Evolutionary conservation across 2,113 vertebrate species (phyloP).

Genomic region (Drymodes brunneopygia): DNA sequence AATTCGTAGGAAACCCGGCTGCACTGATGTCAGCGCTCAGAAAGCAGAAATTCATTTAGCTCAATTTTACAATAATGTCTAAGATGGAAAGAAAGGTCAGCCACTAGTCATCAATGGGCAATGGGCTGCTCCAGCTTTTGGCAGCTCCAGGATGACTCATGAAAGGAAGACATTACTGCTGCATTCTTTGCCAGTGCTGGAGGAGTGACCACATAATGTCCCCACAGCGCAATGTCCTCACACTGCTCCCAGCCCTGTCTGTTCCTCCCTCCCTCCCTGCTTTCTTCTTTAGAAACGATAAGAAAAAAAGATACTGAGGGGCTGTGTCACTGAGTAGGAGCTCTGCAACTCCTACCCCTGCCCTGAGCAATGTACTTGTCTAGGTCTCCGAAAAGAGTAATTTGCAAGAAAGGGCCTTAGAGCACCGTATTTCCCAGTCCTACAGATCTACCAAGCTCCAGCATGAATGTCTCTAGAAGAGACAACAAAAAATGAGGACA

Average conservation of each 20-base stretch:
- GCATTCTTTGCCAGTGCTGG: not conserved
- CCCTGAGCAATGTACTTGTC: not conserved
- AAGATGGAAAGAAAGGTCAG: slow-evolving; percentile 16
- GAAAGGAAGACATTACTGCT: not conserved
- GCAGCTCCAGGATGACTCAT: not conserved
- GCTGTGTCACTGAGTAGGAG: not conserved
- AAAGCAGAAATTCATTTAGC: not conserved
- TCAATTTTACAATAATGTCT: not conserved
- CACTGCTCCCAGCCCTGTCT: not conserved
- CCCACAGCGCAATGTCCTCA: not conserved
- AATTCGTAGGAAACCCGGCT: not conserved
- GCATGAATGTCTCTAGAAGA: not conserved
- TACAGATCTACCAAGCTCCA: not conserved
- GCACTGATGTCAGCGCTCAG: not conserved
- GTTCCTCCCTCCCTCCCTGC: not conserved
- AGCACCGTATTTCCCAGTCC: rapidly evolving
- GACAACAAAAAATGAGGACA: not conserved
- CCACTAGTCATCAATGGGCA: not conserved
- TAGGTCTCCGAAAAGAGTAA: not conserved
- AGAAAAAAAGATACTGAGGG: not conserved
- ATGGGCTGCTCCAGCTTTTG: not conserved
- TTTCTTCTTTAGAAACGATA: not conserved
- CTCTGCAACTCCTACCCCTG: not conserved
- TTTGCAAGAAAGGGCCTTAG: not conserved
- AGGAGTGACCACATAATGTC: not conserved